Conservation (phyloP, 2,888 invertebrate genomes). For the Phortica okadai region DNA sequence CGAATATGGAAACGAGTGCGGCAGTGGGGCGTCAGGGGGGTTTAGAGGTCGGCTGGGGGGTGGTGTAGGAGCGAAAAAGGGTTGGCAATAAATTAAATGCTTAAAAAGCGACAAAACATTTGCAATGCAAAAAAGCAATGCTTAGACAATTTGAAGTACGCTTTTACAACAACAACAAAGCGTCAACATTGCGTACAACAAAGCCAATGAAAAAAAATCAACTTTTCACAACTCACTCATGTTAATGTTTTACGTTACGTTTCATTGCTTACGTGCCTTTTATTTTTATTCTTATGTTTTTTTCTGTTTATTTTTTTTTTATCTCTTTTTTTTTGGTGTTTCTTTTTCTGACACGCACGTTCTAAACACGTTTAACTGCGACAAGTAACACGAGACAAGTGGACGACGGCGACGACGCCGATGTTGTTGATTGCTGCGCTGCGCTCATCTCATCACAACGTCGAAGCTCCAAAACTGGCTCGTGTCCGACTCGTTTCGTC, state of each 20-base stretch:
- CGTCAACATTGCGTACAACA: not conserved
- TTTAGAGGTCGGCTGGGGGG: not conserved
- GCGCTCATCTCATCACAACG: not conserved
- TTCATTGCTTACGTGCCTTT: not conserved
- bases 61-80: not conserved
- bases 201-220: not conserved
- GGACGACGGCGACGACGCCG: constrained; percentile 32
- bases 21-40: too few relatives aligned
- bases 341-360: constrained; percentile 16
- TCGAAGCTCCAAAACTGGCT: not conserved
- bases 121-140: constrained; percentile 1
- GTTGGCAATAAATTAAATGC: not conserved
- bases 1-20: not conserved
- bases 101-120: not conserved
- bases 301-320: not conserved
- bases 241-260: not conserved
- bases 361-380: constrained; percentile 29
- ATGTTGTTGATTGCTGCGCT: not conserved
- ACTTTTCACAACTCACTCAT: not conserved
- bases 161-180: not conserved
- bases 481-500: not conserved
- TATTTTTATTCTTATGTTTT: not conserved
- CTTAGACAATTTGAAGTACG: not conserved
- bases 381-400: constrained; percentile 24
- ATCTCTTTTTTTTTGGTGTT: not conserved